Conservation (phyloP, 2,113 vertebrate genomes). For the Pedionomus torquatus region DNA sequence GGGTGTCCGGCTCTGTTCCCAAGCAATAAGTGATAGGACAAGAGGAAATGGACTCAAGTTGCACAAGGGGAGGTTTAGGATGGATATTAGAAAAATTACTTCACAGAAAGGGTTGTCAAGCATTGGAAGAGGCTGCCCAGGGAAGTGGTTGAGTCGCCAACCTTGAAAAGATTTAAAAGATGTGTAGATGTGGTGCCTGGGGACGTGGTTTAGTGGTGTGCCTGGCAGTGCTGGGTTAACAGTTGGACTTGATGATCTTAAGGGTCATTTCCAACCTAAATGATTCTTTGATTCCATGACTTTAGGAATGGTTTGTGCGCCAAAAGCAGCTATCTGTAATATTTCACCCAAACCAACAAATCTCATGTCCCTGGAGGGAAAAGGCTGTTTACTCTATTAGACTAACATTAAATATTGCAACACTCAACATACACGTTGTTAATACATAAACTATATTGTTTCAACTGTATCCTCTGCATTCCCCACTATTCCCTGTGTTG, state of each 20-base stretch:
- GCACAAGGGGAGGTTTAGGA: not conserved
- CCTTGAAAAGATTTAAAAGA: not conserved
- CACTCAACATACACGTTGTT: not conserved
- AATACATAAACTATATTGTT: not conserved
- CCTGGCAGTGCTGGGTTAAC: not conserved
- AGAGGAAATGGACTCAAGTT: not conserved
- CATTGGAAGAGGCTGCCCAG: not conserved
- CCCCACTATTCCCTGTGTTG: not conserved
- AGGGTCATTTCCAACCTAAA: not conserved
- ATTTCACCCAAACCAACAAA: not conserved
- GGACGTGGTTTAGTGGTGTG: not conserved
- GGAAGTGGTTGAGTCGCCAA: not conserved
- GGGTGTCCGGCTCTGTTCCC: not conserved
- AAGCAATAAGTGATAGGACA: not conserved
- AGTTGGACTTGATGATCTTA: not conserved
- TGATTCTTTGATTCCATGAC: not conserved
- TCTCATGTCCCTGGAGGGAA: not conserved
- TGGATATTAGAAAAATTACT: not conserved
- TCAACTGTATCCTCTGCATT: not conserved
- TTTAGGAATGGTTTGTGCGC: not conserved
- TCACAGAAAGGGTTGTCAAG: not conserved
- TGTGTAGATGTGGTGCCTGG: accelerated
- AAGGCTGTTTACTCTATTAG: not conserved
- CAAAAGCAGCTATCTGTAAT: not conserved
- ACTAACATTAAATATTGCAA: not conserved